A percentile compares a stretch with the other conserved stretches of the same genome.
phyloP scores from a whole-genome alignment of 2,113 vertebrate genomes.

The Anolis carolinensis region DNA sequence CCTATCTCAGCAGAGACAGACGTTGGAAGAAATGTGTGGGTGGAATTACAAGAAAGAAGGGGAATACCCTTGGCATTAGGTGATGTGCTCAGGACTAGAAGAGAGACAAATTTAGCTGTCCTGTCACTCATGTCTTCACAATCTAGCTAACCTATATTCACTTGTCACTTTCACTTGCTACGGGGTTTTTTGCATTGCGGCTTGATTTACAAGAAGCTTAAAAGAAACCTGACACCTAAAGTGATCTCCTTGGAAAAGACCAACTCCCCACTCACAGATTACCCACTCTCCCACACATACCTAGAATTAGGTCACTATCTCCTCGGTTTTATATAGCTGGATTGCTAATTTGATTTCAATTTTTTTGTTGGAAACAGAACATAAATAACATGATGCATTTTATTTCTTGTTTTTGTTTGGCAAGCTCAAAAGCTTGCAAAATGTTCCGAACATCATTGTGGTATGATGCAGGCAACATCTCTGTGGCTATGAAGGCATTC shows the following conservation, averaged over 20 bases:
- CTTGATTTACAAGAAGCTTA: neutral
- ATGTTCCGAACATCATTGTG: neutral
- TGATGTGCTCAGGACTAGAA: too few species aligned
- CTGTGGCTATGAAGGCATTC: neutral
- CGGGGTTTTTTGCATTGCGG: neutral
- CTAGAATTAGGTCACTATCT: neutral
- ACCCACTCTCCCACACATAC: too few species aligned
- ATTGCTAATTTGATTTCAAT: neutral
- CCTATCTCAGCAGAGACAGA: neutral
- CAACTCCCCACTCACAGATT: neutral
- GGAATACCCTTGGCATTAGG: neutral
- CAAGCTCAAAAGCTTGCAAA: neutral
- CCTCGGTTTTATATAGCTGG: neutral
- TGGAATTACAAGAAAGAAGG: neutral
- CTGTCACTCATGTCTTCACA: neutral
- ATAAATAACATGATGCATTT: neutral
- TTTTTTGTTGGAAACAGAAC: neutral
- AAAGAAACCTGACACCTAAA: neutral
- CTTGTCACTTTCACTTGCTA: neutral
- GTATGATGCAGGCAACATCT: neutral
- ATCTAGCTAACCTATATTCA: neutral
- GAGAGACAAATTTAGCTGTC: neutral
- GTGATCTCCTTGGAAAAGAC: neutral
- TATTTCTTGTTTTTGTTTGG: neutral
- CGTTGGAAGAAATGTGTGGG: neutral